A percentile compares a stretch with the other conserved stretches of the same genome.
phyloP scores from a whole-genome alignment of 2,888 invertebrate genomes.

The Tenthredo livida region DNA sequence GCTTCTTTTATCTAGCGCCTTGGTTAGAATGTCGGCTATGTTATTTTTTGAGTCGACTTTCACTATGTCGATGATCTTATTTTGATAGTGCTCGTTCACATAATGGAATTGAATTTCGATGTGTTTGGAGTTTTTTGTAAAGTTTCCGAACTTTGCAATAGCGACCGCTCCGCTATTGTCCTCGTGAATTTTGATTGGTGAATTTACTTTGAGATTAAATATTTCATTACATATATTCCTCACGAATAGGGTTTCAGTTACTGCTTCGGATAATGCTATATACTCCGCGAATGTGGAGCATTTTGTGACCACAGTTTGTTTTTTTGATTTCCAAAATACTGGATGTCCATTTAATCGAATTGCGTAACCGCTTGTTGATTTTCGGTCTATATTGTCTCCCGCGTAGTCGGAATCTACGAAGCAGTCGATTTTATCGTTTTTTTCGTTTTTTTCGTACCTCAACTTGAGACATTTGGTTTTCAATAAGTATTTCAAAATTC shows the following conservation, averaged over 20 bases:
- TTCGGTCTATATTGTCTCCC: constrained; percentile 50
- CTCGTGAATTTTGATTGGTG: not conserved
- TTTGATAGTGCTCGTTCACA: no score
- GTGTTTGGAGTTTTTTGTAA: not conserved
- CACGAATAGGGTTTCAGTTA: not conserved
- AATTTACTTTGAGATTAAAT: not conserved
- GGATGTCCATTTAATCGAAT: constrained; percentile 38
- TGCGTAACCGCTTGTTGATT: constrained; percentile 51
- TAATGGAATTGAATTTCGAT: not conserved
- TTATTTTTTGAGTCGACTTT: no score
- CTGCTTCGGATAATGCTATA: not conserved
- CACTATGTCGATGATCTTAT: no score
- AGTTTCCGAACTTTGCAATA: not conserved
- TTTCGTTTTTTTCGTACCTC: not conserved
- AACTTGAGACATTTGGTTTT: not conserved
- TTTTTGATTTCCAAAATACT: not conserved
- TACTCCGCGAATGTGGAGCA: constrained; percentile 36
- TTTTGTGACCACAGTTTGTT: constrained; percentile 21
- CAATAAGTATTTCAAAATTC: not conserved
- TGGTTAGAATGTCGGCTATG: no score
- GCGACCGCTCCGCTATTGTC: not conserved
- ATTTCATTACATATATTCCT: not conserved
- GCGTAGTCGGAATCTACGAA: constrained; percentile 56
- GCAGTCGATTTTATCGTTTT: not conserved
- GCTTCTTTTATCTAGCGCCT: no score